Evolutionary conservation across 2,113 vertebrate species (phyloP), one percentile per base, ranked within the genome.

Genomic region (Stictonetta naevosa): DNA sequence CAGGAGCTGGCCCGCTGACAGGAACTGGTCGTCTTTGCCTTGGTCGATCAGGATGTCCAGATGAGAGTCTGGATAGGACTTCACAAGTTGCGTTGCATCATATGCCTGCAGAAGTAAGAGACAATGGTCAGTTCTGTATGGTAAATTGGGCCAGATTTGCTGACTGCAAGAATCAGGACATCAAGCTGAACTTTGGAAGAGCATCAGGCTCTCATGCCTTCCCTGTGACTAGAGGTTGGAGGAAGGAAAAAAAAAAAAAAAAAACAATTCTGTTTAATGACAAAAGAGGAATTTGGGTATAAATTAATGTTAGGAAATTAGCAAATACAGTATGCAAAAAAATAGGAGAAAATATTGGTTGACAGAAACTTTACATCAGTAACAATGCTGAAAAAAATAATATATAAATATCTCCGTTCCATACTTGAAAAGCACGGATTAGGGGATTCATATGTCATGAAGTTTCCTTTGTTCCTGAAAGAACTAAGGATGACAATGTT

Each of bases 11-110:
- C 99, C 98, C 7, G 99, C 98, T 0, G 98, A 98, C 33, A 99
- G 98, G 96, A 99, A 99, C 97, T 99, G 98, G 92, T 99, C 99
- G 11, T 99, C 99, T 12, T 99, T 98, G 59, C 99, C 99, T 97
- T 99, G 99, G 95, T 99, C 99, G 58, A 99, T 99, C 66, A 99
- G 94, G 93, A 99, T 98, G 98, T 99, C 99, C 1, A 99, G 98
- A 90, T 96, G 97, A 53, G 99, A 96, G 4, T 98, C 99, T 1
- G 98, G 97, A 80, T 98, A 99, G 11, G 98, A 96, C 18, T 97
- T 98, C 25, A 98, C 99, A 86, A 99, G 94, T n/a, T 97, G 95
- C 0, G 99, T 99, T 15, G 99, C 99, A 66, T 99, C 99, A 0
- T 99, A 99, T 0, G 97, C 97, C 99, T 99, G 90, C 25, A 92